Evolutionary conservation across 1,140 invertebrate genomes (phyloP).

Genomic region (Drosophila sturtevanti): DNA sequence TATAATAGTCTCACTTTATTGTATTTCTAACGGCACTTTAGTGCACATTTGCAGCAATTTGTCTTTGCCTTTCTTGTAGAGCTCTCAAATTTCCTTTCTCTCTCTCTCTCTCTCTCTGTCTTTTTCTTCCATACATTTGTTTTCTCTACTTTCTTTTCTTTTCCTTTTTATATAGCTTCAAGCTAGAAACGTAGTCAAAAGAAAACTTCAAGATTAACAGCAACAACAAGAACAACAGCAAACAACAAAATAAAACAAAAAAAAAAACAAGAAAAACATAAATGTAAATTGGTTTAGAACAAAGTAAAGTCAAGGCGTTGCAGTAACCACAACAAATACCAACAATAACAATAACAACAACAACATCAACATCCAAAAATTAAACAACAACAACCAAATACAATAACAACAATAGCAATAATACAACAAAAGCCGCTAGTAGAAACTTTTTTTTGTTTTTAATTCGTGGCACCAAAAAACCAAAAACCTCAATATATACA

Average conservation of each 20-base stretch:
- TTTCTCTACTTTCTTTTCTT: constrained; percentile 71
- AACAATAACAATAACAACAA: constrained; percentile 35
- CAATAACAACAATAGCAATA: constrained; percentile 21
- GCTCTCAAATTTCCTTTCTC: constrained; percentile 15
- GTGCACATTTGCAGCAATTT: background rate
- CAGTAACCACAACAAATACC: constrained; percentile 32
- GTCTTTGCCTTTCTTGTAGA: background rate
- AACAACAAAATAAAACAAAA: constrained; percentile 36
- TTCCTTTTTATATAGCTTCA: constrained; percentile 67
- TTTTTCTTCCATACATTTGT: constrained; percentile 61
- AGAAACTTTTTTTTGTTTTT: constrained; percentile 51
- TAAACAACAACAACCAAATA: constrained; percentile 35
- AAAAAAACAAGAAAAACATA: constrained; percentile 50
- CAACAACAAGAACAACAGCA: constrained; percentile 34
- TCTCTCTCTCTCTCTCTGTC: constrained; percentile 24
- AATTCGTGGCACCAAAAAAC: constrained; percentile 53
- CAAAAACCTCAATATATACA: constrained; percentile 8
- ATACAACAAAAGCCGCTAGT: constrained; percentile 62
- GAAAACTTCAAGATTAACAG: constrained; percentile 34
- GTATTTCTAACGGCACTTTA: background rate
- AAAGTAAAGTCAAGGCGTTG: constrained; percentile 35
- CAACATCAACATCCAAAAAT: constrained; percentile 34
- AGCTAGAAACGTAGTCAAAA: constrained; percentile 66
- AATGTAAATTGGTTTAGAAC: constrained; percentile 71
- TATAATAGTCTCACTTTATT: background rate